A percentile compares a stretch with the other conserved stretches of the same genome.
phyloP scores from a whole-genome alignment of 2,888 invertebrate species.

The Bombyx huttoni region DNA sequence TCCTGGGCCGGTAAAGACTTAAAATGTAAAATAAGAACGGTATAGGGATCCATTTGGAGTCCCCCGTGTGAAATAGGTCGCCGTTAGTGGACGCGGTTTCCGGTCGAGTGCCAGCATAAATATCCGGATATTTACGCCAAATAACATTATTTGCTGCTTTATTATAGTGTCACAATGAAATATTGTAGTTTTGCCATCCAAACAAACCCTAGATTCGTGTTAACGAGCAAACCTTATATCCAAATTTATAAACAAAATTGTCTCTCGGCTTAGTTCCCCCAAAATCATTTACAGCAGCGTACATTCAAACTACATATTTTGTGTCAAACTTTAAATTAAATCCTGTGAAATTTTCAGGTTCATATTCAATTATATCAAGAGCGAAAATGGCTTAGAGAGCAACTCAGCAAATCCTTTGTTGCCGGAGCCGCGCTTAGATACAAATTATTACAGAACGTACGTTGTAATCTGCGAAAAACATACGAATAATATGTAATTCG shows the following conservation, averaged over 20 bases:
- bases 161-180: no score
- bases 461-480: conserved; percentile 32
- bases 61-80: conserved; percentile 20
- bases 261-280: no score
- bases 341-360: not conserved
- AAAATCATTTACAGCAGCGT: not conserved
- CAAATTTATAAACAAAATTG: no score
- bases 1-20: conserved; percentile 54
- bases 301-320: no score
- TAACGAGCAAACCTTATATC: no score
- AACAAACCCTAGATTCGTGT: no score
- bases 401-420: conserved; percentile 6
- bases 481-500: conserved; percentile 25
- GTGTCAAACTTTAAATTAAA: not conserved
- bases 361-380: conserved; percentile 1
- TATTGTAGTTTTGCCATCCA: no score
- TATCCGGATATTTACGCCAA: no score
- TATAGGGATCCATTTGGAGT: conserved; percentile 20
- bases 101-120: no score
- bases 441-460: conserved; percentile 18
- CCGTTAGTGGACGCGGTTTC: conserved; percentile 9
- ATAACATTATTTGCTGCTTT: no score
- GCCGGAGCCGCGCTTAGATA: conserved; percentile 14
- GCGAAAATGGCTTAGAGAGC: conserved; percentile 9
- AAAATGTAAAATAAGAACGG: conserved; percentile 54